Evolutionary conservation across 2,888 invertebrate species (phyloP).

Genomic region (Oscheius sp.): DNA sequence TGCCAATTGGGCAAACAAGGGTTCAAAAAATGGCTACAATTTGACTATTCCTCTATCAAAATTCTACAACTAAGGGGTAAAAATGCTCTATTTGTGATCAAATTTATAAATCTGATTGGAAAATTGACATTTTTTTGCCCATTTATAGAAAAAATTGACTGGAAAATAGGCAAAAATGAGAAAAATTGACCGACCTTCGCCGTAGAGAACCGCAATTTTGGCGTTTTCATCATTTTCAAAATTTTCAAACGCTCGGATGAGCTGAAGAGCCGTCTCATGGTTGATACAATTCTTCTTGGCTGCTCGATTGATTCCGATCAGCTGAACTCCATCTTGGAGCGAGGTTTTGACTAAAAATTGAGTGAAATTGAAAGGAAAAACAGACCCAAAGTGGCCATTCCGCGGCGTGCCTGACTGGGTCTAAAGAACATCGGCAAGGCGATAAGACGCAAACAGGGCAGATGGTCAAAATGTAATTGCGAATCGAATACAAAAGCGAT

Average conservation of each 20-base stretch:
- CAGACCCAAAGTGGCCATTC: slow-evolving; percentile 14
- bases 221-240: slow-evolving; percentile 83
- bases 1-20: too few relatives aligned
- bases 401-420: slow-evolving; percentile 13
- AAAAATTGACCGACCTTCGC: slow-evolving; percentile 72
- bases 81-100: too few relatives aligned
- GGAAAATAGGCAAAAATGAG: neutral
- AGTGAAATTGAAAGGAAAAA: neutral
- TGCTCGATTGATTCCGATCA: slow-evolving; percentile 86
- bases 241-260: slow-evolving; percentile 78
- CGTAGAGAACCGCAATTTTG: slow-evolving; percentile 83
- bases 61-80: too few relatives aligned
- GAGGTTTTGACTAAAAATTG: slow-evolving; percentile 18
- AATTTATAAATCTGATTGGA: too few relatives aligned
- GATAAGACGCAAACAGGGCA: neutral
- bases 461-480: too few relatives aligned
- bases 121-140: too few relatives aligned
- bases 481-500: too few relatives aligned
- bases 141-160: too few relatives aligned
- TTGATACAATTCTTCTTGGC: slow-evolving; percentile 85
- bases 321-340: slow-evolving; percentile 32
- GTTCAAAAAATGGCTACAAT: too few relatives aligned
- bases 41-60: too few relatives aligned
- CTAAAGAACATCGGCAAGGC: slow-evolving; percentile 15
- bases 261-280: slow-evolving; percentile 73